Conservation (phyloP, 2,888 invertebrate species). For the Caradrina clavipalpis region DNA sequence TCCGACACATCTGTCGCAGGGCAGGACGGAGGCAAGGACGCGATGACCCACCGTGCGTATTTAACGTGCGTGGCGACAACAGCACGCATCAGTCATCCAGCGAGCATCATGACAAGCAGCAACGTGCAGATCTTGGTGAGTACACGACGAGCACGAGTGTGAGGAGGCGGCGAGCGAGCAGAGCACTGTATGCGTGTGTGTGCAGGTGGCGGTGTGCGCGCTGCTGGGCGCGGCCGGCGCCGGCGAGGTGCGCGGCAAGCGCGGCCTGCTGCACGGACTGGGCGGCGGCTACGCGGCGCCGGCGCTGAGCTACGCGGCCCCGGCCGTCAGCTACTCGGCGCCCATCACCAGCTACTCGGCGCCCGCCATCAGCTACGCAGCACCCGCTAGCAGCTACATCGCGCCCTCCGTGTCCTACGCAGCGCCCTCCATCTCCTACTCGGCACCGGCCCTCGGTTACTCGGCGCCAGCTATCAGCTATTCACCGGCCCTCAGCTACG, state of each 20-base stretch:
- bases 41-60: slow-evolving; percentile 17
- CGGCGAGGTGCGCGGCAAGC: slow-evolving; percentile 63
- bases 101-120: slow-evolving; percentile 22
- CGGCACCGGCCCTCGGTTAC: slow-evolving; percentile 34
- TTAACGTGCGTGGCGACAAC: slow-evolving; percentile 18
- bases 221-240: slow-evolving; percentile 38
- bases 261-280: slow-evolving; percentile 48
- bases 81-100: slow-evolving; percentile 18
- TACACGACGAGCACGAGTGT: slow-evolving; percentile 1
- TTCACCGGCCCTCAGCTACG: too few relatives aligned
- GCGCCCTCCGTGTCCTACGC: slow-evolving; percentile 7
- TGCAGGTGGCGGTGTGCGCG: slow-evolving; percentile 35
- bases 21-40: slow-evolving; percentile 17
- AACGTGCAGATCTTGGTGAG: slow-evolving; percentile 43
- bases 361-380: slow-evolving; percentile 54
- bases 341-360: slow-evolving; percentile 51
- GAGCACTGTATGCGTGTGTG: background rate
- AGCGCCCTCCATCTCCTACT: background rate
- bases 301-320: background rate
- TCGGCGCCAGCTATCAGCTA: slow-evolving; percentile 6
- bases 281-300: slow-evolving; percentile 3
- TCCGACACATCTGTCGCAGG: slow-evolving; percentile 17
- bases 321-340: slow-evolving; percentile 27
- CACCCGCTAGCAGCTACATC: slow-evolving; percentile 5
- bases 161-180: background rate